Conservation (phyloP, 2,888 invertebrate genomes). For the Agrotis ipsilon region DNA sequence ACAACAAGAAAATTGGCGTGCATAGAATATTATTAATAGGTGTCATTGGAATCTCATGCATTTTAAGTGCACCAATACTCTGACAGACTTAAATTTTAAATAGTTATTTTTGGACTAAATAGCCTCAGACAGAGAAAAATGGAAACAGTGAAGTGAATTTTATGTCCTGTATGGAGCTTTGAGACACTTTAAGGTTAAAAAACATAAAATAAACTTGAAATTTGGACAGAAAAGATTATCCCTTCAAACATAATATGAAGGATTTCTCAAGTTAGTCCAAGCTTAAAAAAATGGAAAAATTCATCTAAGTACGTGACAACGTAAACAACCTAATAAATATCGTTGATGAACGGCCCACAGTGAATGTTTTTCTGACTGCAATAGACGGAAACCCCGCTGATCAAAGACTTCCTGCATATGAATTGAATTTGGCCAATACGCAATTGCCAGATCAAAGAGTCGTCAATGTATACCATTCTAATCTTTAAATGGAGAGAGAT, state of each 20-base stretch:
- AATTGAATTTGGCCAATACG: conserved; percentile 1
- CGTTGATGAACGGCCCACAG: neutral
- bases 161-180: too few species aligned
- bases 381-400: neutral
- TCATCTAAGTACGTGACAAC: neutral
- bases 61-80: conserved; percentile 4
- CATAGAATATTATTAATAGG: conserved; percentile 47
- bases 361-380: too few species aligned
- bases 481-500: neutral
- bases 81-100: neutral
- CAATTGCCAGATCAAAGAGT: neutral
- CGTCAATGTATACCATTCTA: neutral
- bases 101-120: too few species aligned
- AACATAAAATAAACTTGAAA: neutral
- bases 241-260: neutral
- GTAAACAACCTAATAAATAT: neutral
- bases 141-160: too few species aligned
- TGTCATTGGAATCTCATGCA: conserved; percentile 14
- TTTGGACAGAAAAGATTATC: neutral
- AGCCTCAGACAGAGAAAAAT: too few species aligned
- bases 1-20: conserved; percentile 32
- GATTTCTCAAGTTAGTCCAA: neutral
- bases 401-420: conserved; percentile 11
- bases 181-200: too few species aligned
- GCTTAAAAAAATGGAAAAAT: neutral